Evolutionary conservation across 2,888 invertebrate species (phyloP), one percentile per base, ranked within the genome.

Genomic region (Pristionchus arcanus): DNA sequence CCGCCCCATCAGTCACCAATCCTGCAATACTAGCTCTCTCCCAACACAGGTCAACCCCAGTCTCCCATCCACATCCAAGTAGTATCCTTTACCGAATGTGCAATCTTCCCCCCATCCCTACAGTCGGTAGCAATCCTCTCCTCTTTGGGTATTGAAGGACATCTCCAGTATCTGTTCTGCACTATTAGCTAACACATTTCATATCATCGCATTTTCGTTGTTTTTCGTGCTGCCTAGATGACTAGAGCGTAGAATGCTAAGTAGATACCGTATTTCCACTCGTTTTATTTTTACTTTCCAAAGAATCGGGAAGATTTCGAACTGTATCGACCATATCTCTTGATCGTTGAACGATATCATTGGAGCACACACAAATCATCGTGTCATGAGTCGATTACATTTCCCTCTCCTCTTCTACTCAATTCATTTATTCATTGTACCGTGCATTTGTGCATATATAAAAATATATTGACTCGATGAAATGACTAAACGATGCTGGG

Each of bases 101-200:
- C 81, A 81, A 81, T 81, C 4, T 25, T 31, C 49, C 81, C 53
- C 2, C 15, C 81, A 49, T 25, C 77, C 81, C 11, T 81, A n/a
- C 74, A 81, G 49, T 81, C 81, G 81, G 81, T 81, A 81, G 81
- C 81, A 81, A 81, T 81, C 81, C 49, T 81, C 81, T 42, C n/a
- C 49, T 49, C 28, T 28, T 49, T 53, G 49, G 42, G 42, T 81
- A 25, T 49, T 15, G 25, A 49, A 25, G 37, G 59, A 59, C 59
- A 42, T 42, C 49, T 77, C 81, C 2, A 19, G 9, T 53, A n/a
- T 81, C 81, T n/a, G 37, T 25, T 81, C 28, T 28, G 81, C 81
- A 81, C 42, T 81, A 21, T 37, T 68, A 34, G 68, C 68, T 68
- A 68, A 42, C 74, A 34, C 31, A 37, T 74, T 74, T 19, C 81